Percentiles rank a stretch among this genome's conserved stretches.
Conservation (phyloP, 2,113 vertebrate genomes). For the Apaloderma vittatum region DNA sequence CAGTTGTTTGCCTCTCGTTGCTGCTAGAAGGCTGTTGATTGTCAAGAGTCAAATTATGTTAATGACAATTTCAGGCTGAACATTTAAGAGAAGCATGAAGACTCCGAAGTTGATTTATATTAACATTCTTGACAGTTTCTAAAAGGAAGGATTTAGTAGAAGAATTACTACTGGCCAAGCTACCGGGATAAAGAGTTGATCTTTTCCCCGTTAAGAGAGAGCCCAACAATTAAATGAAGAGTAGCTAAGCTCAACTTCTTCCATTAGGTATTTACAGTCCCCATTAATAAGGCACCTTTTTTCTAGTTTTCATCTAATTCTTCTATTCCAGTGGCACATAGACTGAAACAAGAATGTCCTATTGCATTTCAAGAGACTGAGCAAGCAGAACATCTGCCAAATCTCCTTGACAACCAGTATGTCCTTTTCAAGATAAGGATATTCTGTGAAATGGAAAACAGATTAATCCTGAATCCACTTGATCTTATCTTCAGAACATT, state of each 20-base stretch:
- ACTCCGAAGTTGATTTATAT: background rate
- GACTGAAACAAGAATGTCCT: background rate
- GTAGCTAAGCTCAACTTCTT: background rate
- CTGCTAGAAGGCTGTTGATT: background rate
- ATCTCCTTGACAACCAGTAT: constrained; percentile 61
- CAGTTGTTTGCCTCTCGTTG: background rate
- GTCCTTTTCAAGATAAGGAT: constrained; percentile 58
- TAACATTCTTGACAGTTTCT: background rate
- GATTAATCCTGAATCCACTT: constrained; percentile 52
- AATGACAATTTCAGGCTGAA: background rate
- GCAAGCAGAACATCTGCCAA: constrained; percentile 53
- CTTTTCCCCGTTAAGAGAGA: background rate
- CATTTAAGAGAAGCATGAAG: background rate
- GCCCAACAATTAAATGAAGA: background rate
- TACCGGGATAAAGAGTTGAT: background rate
- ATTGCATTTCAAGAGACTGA: constrained; percentile 30
- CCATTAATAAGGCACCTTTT: background rate
- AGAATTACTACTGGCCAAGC: background rate
- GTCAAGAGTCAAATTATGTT: background rate
- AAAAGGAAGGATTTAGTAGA: background rate
- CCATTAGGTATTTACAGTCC: background rate
- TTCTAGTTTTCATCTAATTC: background rate
- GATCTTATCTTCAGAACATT: constrained; percentile 40
- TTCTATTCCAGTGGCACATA: background rate
- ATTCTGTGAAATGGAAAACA: constrained; percentile 55